Evolutionary conservation across 2,113 vertebrate species (phyloP).

Genomic region (Heliornis fulica): DNA sequence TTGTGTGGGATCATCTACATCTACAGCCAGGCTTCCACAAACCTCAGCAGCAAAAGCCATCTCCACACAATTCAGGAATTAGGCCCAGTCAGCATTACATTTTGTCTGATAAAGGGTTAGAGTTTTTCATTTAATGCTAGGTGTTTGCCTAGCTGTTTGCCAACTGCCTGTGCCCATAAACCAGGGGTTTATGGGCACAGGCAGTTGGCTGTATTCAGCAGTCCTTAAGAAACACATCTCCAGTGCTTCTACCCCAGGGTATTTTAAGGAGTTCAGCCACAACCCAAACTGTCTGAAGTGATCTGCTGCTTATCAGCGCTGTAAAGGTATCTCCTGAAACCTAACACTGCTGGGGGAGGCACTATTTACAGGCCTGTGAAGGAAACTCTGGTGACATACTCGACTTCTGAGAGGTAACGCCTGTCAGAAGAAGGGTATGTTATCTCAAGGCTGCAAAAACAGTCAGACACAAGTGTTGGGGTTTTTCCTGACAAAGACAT

Average conservation of each 20-base stretch:
- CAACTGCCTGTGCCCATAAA: no score
- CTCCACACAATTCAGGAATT: not conserved
- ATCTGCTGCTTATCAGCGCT: not conserved
- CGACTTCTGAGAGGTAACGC: not conserved
- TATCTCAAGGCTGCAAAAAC: not conserved
- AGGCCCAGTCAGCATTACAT: not conserved
- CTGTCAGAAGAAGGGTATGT: not conserved
- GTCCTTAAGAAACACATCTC: not conserved
- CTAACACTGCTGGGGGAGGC: not conserved
- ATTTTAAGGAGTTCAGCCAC: slow-evolving; percentile 2
- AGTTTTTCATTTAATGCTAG: no score
- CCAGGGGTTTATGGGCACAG: no score
- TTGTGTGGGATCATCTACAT: not conserved
- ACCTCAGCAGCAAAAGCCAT: rapidly evolving
- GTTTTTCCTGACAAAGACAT: not conserved
- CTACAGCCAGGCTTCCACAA: not conserved
- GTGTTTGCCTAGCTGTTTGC: no score
- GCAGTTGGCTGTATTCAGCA: not conserved
- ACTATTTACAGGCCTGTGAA: not conserved
- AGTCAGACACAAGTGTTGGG: rapidly evolving
- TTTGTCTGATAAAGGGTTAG: not conserved
- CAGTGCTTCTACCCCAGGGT: not conserved
- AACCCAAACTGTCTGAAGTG: not conserved
- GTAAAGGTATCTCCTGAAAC: not conserved
- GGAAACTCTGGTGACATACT: not conserved